These are phyloP conservation scores for Anagrus nilaparvatae DNA, from an alignment of 1,140 invertebrate species.

Conservation along the genomic window DNA sequence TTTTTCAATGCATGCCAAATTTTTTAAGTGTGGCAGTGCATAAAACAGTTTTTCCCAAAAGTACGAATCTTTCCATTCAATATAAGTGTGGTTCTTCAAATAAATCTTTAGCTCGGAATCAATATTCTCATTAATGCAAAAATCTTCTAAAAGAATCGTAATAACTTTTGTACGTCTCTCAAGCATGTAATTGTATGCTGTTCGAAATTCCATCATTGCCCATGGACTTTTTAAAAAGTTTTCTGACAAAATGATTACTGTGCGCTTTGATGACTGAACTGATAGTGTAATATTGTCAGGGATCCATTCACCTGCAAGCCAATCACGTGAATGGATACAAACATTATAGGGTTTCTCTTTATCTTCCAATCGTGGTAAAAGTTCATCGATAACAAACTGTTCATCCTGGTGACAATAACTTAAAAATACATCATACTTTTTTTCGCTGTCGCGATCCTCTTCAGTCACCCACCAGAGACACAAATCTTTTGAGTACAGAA, in stretches of 20 bases:
- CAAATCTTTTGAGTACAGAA: conserved; percentile 54
- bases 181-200: conserved; percentile 66
- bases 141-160: conserved; percentile 66
- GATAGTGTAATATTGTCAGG: conserved; percentile 67
- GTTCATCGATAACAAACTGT: conserved; percentile 55
- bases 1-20: too few relatives aligned
- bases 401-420: conserved; percentile 78
- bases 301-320: conserved; percentile 65
- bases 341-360: conserved; percentile 49
- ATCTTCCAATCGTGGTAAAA: conserved; percentile 57
- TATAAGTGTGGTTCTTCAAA: conserved; percentile 77
- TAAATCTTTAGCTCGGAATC: conserved; percentile 69
- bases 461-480: conserved; percentile 58
- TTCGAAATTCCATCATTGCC: conserved; percentile 75
- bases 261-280: conserved; percentile 67
- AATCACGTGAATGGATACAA: conserved; percentile 78
- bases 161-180: conserved; percentile 64
- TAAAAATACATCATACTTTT: conserved; percentile 77
- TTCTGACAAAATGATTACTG: conserved; percentile 71
- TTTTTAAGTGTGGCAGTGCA: conserved; percentile 52
- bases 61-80: conserved; percentile 69
- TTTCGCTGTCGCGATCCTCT: conserved; percentile 65
- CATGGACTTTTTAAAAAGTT: conserved; percentile 76
- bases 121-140: conserved; percentile 51
- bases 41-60: conserved; percentile 79